Base-by-base conservation (phyloP, 2,797 vertebrate genomes). In the Crocodylus rhombifer region DNA sequence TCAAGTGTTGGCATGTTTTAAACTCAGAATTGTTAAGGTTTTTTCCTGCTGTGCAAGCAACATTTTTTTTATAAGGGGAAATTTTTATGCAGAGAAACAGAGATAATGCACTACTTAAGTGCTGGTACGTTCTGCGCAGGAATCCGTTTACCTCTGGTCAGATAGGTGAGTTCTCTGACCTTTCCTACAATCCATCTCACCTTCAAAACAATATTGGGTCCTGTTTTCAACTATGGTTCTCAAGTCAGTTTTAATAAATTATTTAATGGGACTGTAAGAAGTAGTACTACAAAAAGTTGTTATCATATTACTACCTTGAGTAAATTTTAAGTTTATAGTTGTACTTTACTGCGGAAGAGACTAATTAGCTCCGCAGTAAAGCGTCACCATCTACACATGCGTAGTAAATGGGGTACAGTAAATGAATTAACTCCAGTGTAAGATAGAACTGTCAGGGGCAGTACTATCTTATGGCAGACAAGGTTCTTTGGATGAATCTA, bases 31-130 rank as follows among this genome's bases (percentile, higher is more conserved):
- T 23, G 2, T 57, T 69, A 7, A 1, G 12, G 23, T 10, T 2
- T 1, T 2, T 23, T 71, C 36, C 33, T 77, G 7, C 15, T 63
- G 4, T 80, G 16, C 69, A 73, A 58, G 77, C 0, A 0, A 58
- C 80, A 7, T 62, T 51, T 79, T 23, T 61, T 81, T 78, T 62
- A 14, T 11, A 51, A 81, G 42, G 73, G n/a, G 55, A 42, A 81
- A 5, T 69, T 42, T 23, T 57, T 21, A 23, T 61, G 12, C 77
- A 57, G 21, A 65, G 75, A 21, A 36, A 33, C 0, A 1, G 76
- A 36, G 30, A 80, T 60, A 58, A 20, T 0, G 0, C 36, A 30
- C 28, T 0, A 0, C 18, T 86, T 67, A 2, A 69, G 21, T 73
- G 69, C 62, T 7, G 55, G 84, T 42, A 30, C 25, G 69, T 65